phyloP scores from a whole-genome alignment of 1,140 invertebrate species.

The Trachymyrmex cornetzi region DNA sequence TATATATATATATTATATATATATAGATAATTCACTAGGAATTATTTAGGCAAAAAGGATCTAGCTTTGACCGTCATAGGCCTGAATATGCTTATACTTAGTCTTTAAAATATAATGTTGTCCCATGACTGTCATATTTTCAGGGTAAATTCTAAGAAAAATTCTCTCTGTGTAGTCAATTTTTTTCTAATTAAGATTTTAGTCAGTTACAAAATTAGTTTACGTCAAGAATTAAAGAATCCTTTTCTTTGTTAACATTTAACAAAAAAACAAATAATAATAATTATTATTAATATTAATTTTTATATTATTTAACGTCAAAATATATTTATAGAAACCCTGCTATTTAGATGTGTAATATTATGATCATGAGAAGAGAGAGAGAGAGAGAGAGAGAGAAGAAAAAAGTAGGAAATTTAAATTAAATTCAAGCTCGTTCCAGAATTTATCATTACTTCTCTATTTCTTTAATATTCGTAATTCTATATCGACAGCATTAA shows the following conservation, averaged over 20 bases:
- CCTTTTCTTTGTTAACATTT: neutral
- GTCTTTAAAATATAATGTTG: too few species aligned
- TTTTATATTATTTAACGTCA: constrained; percentile 1
- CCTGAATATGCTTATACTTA: too few species aligned
- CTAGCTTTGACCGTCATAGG: too few species aligned
- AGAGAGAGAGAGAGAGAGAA: too few species aligned
- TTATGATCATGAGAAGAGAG: too few species aligned
- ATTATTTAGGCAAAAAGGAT: too few species aligned
- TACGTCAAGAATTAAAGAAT: neutral
- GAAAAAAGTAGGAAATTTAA: neutral
- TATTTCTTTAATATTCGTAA: neutral
- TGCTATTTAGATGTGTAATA: too few species aligned
- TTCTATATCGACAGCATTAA: neutral
- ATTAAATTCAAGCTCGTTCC: neutral
- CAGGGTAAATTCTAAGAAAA: too few species aligned
- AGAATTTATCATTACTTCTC: neutral
- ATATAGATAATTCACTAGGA: too few species aligned
- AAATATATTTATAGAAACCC: neutral
- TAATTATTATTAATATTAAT: constrained; percentile 1
- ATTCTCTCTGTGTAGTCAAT: neutral
- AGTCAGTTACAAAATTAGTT: neutral
- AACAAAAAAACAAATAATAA: neutral
- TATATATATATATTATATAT: too few species aligned
- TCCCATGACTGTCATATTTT: too few species aligned
- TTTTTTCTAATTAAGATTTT: neutral